phyloP scores from a whole-genome alignment of 2,113 vertebrate genomes.

The Fregata magnificens region DNA sequence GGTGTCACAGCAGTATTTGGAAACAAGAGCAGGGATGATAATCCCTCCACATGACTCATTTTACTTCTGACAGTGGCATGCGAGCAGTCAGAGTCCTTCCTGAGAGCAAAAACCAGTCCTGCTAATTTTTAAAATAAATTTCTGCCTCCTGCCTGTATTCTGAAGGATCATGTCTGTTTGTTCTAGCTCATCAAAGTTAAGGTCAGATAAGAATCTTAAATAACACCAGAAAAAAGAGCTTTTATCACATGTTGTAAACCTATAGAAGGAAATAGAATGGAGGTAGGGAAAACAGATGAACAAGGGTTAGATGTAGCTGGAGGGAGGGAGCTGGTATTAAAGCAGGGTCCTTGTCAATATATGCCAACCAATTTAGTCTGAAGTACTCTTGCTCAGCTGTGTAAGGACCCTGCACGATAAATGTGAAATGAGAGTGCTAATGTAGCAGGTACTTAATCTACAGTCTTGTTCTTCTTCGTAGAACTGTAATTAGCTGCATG shows the following conservation, averaged over 20 bases:
- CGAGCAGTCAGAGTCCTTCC: neutral
- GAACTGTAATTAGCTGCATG: neutral
- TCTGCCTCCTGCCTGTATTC: neutral
- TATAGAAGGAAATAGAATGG: neutral
- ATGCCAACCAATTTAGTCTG: neutral
- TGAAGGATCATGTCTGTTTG: neutral
- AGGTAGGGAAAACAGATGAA: neutral
- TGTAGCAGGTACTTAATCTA: neutral
- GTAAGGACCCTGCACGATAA: neutral
- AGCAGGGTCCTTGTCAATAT: neutral
- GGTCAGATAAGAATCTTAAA: neutral
- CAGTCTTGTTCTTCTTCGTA: neutral
- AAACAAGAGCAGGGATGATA: neutral
- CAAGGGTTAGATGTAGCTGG: neutral
- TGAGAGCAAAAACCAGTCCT: neutral
- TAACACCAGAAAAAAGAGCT: neutral
- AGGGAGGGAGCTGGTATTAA: neutral
- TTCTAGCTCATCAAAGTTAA: neutral
- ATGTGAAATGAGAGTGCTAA: conserved; percentile 4
- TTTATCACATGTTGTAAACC: neutral
- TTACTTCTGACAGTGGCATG: neutral
- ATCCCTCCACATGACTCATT: neutral
- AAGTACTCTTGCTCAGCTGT: neutral
- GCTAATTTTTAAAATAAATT: neutral
- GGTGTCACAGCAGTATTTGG: neutral